These are phyloP conservation scores for Aleiodes sp. DNA, from an alignment of 1,140 invertebrate genomes.

Conservation along the genomic window DNA sequence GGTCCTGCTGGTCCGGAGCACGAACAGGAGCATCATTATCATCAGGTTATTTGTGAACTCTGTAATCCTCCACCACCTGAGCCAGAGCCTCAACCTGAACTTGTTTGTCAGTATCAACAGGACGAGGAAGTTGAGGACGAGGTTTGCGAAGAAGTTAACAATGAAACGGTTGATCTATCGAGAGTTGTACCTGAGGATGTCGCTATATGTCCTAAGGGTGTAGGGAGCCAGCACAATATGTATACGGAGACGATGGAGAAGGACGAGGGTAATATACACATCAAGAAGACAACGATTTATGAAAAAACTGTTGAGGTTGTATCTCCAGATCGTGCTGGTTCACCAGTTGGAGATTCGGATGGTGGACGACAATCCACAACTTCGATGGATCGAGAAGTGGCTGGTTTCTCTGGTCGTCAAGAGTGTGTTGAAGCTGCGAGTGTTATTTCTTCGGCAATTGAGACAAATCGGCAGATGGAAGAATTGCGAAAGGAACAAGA, in stretches of 20 bases:
- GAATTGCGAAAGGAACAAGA: conserved; percentile 53
- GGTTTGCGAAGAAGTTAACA: conserved; percentile 45
- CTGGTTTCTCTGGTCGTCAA: conserved; percentile 40
- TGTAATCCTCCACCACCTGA: conserved; percentile 32
- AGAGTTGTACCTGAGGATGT: conserved; percentile 53
- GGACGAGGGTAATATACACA: conserved; percentile 57
- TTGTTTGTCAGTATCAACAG: not conserved
- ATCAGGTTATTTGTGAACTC: conserved; percentile 41
- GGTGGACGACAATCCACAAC: conserved; percentile 31
- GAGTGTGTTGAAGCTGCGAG: conserved; percentile 50
- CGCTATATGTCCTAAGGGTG: conserved; percentile 50
- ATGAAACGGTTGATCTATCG: conserved; percentile 45
- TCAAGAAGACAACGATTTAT: conserved; percentile 59
- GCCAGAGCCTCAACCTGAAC: conserved; percentile 32
- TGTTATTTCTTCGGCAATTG: conserved; percentile 52
- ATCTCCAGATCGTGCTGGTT: conserved; percentile 44
- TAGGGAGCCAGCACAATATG: conserved; percentile 59
- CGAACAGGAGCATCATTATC: conserved; percentile 53
- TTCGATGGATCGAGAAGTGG: conserved; percentile 45
- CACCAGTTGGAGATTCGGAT: conserved; percentile 32
- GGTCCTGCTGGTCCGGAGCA: conserved; percentile 44
- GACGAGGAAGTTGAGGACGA: conserved; percentile 40
- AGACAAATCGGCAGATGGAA: conserved; percentile 57
- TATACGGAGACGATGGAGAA: conserved; percentile 60
- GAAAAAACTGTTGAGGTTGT: conserved; percentile 59